Conservation (phyloP, 2,797 vertebrate genomes). For the Paramormyrops hopkinsi region DNA sequence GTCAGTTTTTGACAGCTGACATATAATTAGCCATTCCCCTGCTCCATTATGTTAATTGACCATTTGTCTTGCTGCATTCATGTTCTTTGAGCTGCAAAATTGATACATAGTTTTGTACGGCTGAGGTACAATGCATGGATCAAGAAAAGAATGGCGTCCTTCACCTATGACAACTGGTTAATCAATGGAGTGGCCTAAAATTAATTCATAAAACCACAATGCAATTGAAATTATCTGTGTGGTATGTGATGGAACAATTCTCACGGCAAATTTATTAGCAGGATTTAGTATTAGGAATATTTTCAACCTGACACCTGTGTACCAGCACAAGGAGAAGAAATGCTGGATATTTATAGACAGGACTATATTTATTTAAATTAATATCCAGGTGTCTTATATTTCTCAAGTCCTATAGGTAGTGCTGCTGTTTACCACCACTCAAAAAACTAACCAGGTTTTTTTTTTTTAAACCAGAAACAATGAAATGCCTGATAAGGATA, state of each 20-base stretch:
- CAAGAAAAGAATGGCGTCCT: not conserved
- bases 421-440: not conserved
- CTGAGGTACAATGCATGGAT: not conserved
- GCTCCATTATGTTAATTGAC: constrained; percentile 1
- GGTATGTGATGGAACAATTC: not conserved
- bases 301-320: not conserved
- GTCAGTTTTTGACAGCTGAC: not conserved
- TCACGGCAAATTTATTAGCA: not conserved
- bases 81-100: not conserved
- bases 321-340: not conserved
- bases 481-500: not conserved
- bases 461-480: not conserved
- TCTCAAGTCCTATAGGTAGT: not conserved
- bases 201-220: not conserved
- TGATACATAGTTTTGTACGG: not conserved
- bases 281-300: not conserved
- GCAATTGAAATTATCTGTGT: not conserved
- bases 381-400: not conserved
- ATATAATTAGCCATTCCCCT: not conserved
- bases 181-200: not conserved
- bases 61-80: not conserved
- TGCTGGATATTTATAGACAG: not conserved
- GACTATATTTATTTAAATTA: not conserved
- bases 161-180: not conserved
- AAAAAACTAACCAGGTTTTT: not conserved